These are phyloP conservation scores for Apeira syringaria DNA, from an alignment of 2,888 invertebrate species.

Conservation along the genomic window DNA sequence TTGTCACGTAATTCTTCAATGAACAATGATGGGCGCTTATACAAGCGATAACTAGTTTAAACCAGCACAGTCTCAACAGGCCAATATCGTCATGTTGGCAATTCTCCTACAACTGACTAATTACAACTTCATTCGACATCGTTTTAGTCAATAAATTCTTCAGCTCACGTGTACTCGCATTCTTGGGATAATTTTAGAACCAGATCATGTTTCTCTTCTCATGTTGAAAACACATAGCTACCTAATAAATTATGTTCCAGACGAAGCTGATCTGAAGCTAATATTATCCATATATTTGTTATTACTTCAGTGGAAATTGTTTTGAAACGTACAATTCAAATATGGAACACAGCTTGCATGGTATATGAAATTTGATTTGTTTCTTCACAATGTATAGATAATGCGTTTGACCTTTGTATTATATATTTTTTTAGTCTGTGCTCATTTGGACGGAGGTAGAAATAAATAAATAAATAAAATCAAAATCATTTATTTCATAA, in stretches of 20 bases:
- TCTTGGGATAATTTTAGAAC: constrained; percentile 16
- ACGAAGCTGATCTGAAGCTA: background rate
- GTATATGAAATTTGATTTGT: too few species aligned
- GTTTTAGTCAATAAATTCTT: constrained; percentile 12
- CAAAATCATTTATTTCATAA: too few species aligned
- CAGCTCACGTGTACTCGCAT: constrained; percentile 6
- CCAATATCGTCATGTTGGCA: background rate
- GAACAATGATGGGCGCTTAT: background rate
- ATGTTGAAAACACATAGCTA: constrained; percentile 2
- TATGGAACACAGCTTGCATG: too few species aligned
- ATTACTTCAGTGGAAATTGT: background rate
- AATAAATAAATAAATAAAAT: too few species aligned
- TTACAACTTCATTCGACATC: constrained; percentile 8
- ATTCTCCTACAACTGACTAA: constrained; percentile 10
- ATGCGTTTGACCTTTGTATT: too few species aligned
- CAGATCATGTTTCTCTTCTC: constrained; percentile 9
- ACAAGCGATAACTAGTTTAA: background rate
- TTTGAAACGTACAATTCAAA: too few species aligned
- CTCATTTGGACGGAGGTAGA: too few species aligned
- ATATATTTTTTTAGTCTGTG: too few species aligned
- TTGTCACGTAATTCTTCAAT: too few species aligned
- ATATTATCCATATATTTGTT: too few species aligned
- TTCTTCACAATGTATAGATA: too few species aligned
- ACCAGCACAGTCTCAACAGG: background rate
- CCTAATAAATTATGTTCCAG: background rate